Evolutionary conservation across 1,140 invertebrate species (phyloP), one percentile per base, ranked within the genome.

Genomic region (Drosophila kohkoa): DNA sequence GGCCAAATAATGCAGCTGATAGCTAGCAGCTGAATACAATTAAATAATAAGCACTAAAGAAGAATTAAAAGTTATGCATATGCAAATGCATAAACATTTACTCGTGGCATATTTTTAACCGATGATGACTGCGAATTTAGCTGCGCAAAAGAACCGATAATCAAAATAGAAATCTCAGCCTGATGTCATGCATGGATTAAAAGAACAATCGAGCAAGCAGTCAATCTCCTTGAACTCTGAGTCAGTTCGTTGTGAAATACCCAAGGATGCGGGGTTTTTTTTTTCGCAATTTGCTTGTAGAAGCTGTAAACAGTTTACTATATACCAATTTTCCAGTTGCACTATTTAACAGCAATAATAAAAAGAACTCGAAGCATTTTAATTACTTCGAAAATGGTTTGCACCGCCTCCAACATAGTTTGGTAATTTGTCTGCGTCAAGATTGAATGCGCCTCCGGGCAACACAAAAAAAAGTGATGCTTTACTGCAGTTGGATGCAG

Each of bases 391-490:
- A 70, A 25, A 67, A 43, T 77, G 79, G 45, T 46, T 25, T 51
- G 76, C 54, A 51, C 79, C 83, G 83, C 82, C 82, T 65, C 58
- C 65, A 59, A 20, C 64, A 49, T 48, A 15, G 57, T 16, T 16
- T 64, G 66, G 80, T 77, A 88, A 87, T 87, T 87, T 85, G 70
- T 87, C 83, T 88, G 82, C 83, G 83, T 87, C 83, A 81, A 20
- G 57, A 59, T 38, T 38, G 32, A 41, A 81, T 59, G 65, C 43
- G 10, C 49, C 20, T 79, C 51, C 16, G 30, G 35, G 32, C 49
- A 25, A 25, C 20, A 48, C 64, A 49, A 28, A 10, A 32, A 32
- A 32, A 32, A 25, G 20, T 25, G 20, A 32, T 32, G 32, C 5
- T 32, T 30, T 54, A 58, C 59, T 77, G 25, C 10, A 16, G 58